Base-by-base conservation (phyloP, 2,888 invertebrate species). In the Caenorhabditis zanzibari region DNA sequence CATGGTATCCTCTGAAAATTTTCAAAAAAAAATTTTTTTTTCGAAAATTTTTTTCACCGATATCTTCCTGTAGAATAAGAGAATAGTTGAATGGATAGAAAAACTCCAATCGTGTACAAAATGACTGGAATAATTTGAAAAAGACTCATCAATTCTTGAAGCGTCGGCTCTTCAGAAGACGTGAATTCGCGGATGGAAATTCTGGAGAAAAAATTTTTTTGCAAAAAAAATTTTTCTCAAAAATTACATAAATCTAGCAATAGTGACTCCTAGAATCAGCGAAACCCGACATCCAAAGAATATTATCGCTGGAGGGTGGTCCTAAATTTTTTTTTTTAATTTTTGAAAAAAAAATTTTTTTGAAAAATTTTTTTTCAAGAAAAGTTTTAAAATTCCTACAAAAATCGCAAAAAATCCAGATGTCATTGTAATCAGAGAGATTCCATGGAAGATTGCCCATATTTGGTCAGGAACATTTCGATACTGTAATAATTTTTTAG, bases 1-100 rank as follows among this genome's bases (percentile, higher is more conserved):
- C 82, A 63, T 82, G 56, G 59, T 74, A 82, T 28, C 82, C 82
- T 2, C 82, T 81, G 71, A 54, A 81, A 75, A 71, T 28, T 61
- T 47, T 47, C 5, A 47, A 52, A 81, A 75, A 71, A 38, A 68
- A 63, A 75, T 56, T 1, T 24, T 5, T 28, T 41, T 24, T 22
- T 32, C 16, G 9, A 41, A 59, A 71, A 71, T 44, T 26, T 58
- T 22, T 49, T 32, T 59, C 7, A 81, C 81, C 77, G 66, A 73
- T 82, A 82, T 73, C 69, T 77, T 69, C 76, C 73, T 14, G 77
- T 73, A 16, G 63, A 28, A 19, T 59, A 82, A n/a, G 73, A 49
- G 41, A 77, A 82, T 52, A 82, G 56, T 41, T 63, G 73, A 32
- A 82, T 54, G n/a, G 56, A 14, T 9, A 82, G 35, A 24, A 74